Evolutionary conservation across 1,140 invertebrate genomes (phyloP), one percentile per base, ranked within the genome.

Genomic region (Ceratina calcarata): DNA sequence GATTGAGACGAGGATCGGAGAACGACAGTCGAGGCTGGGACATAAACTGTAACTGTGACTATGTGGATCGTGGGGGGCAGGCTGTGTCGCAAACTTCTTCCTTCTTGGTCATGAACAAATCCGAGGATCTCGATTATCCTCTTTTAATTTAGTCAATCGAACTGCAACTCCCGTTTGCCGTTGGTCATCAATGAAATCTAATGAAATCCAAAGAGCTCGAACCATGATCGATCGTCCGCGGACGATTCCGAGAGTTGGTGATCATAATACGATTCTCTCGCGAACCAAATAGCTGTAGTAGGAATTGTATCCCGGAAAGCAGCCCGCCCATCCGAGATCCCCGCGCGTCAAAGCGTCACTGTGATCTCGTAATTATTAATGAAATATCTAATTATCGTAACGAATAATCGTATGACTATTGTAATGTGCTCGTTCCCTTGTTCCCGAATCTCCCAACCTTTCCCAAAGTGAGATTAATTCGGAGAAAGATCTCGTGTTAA

Each of bases 341-440:
- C 91, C 92, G 91, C 92, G 89, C 91, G 92, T 93, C 92, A 93
- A 93, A 93, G 92, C 92, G 91, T 93, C 91, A 92, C 92, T 93
- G 92, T 93, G 92, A 93, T 93, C 92, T 93, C 92, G 91, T 93
- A 92, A 93, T 90, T 90, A 92, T 90, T 93, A 92, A 91, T 91
- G 89, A 92, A 91, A 92, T 92, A 92, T 92, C 88, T 91, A 91
- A 91, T 91, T 91, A 91, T 92, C 89, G 88, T 92, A 91, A 90
- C 71, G 73, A 91, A 90, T 93, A 92, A 93, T 91, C 91, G 87
- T 90, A 91, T 89, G 83, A 88, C 92, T 91, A 93, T 90, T 91
- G 89, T 92, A 92, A 88, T 88, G 87, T 88, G 84, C 64, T 75
- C 71, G 32, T 58, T 37, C 61, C 61, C 58, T 22, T 22, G 18